phyloP scores from a whole-genome alignment of 2,113 vertebrate species.

The Pseudorasbora parva region DNA sequence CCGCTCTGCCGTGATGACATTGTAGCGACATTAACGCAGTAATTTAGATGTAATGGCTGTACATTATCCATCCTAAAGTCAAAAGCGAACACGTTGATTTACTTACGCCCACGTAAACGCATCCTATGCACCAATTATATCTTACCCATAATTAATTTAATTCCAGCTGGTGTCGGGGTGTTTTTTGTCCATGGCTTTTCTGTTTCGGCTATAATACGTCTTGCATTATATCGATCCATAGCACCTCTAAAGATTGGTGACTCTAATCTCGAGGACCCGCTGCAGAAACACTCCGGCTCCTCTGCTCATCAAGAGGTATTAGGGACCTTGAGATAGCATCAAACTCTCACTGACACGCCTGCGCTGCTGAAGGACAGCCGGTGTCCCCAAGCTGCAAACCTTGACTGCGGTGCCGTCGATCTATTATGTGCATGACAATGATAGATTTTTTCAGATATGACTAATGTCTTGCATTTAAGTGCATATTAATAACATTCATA shows the following conservation, averaged over 20 bases:
- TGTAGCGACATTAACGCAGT: constrained; percentile 61
- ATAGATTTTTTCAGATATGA: constrained; percentile 24
- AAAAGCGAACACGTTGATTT: constrained; percentile 27
- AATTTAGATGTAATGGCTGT: constrained; percentile 64
- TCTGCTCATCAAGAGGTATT: constrained; percentile 17
- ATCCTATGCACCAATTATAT: constrained; percentile 41
- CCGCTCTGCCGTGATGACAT: constrained; percentile 65
- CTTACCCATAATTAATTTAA: constrained; percentile 34
- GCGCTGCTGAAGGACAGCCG: constrained; percentile 1
- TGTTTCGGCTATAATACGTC: constrained; percentile 20
- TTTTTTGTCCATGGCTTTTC: constrained; percentile 1
- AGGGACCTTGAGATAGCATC: constrained; percentile 34
- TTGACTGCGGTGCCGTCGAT: constrained; percentile 4
- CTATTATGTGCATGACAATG: constrained; percentile 32
- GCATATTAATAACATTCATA: constrained; percentile 12
- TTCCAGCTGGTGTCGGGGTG: not conserved
- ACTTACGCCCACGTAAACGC: constrained; percentile 24
- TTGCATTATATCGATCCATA: constrained; percentile 20
- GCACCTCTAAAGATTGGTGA: constrained; percentile 38
- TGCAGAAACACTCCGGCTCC: constrained; percentile 9
- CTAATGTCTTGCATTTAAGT: constrained; percentile 32
- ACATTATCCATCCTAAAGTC: constrained; percentile 32
- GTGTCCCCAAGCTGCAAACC: constrained; percentile 22
- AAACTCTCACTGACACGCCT: constrained; percentile 25
- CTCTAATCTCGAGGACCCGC: constrained; percentile 2